Evolutionary conservation across 1,140 invertebrate genomes (phyloP), one percentile per base, ranked within the genome.

Genomic region (Saxidomus purpurata): DNA sequence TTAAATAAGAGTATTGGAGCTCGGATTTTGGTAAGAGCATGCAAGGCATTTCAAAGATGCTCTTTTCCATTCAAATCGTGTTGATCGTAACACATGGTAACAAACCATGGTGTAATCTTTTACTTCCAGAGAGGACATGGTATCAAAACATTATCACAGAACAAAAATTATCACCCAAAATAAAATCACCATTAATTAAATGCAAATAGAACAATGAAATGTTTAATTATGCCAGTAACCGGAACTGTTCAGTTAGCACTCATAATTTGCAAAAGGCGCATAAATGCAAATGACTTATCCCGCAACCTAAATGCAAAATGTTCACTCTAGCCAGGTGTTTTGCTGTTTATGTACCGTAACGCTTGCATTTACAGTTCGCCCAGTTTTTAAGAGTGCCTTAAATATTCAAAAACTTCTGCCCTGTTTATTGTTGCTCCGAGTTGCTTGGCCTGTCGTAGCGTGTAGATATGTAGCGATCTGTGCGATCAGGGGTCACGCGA

Each of bases 401-500:
- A n/a, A n/a, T n/a, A n/a, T n/a, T n/a, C n/a, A n/a, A n/a, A n/a
- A n/a, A n/a, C n/a, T n/a, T 25, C 1, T 28, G 4, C 25, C n/a
- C 15, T 63, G 36, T 40, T 28, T 38, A 38, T 34, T 43, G 25
- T 55, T 85, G 43, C 0, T 85, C 83, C 17, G 83, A 19, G 13
- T 31, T 38, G 11, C 47, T 55, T 17, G 67, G 43, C 6, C 86
- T 9, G 25, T 88, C 86, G n/a, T 80, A 80, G 3, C 86, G 76
- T 28, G 86, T 79, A 13, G 76, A 38, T 15, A 88, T 88, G 34
- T 80, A 88, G 8, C 86, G 71, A 61, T 88, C 86, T 22, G 38
- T 71, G n/a, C 86, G 31, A 55, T 88, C 86, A 0, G 86, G 86
- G 13, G 55, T 71, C 19, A 61, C 36, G 1, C 86, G 76, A 25